Evolutionary conservation across 2,888 invertebrate genomes (phyloP).

Genomic region (Ellobium chinense): DNA sequence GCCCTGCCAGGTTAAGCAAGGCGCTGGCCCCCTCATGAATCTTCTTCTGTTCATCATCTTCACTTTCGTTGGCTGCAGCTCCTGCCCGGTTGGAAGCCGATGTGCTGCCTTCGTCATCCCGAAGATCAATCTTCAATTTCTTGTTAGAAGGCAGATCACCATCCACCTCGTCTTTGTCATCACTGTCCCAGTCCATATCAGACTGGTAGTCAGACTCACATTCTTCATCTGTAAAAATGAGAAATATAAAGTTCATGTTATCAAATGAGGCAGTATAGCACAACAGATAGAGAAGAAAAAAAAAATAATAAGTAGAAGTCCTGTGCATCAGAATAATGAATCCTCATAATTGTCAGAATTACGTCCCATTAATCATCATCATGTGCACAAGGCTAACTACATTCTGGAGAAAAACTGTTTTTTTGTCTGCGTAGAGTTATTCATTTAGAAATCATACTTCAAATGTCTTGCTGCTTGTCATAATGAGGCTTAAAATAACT

Average conservation of each 20-base stretch:
- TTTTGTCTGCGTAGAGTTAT: too few species aligned
- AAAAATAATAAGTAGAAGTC: background rate
- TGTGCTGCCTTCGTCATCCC: background rate
- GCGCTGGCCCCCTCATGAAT: constrained; percentile 89
- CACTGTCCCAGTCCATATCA: constrained; percentile 57
- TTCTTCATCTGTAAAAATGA: constrained; percentile 39
- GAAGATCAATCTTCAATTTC: constrained; percentile 39
- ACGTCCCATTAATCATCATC: constrained; percentile 38
- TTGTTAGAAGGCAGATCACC: constrained; percentile 55
- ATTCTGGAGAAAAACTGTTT: too few species aligned
- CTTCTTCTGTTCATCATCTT: constrained; percentile 79
- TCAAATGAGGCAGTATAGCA: background rate
- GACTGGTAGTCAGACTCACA: constrained; percentile 51
- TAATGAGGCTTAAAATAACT: too few species aligned
- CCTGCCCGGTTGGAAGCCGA: background rate
- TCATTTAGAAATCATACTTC: too few species aligned
- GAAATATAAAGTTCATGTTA: background rate
- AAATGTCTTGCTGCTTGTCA: too few species aligned
- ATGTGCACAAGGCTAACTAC: background rate
- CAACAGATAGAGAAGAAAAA: background rate
- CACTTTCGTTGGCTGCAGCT: constrained; percentile 45
- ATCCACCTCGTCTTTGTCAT: constrained; percentile 68
- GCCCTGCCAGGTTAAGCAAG: constrained; percentile 87
- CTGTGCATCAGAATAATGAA: constrained; percentile 24
- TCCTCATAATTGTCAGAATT: constrained; percentile 23